Percentiles rank a stretch among this genome's conserved stretches.
Conservation (phyloP, 2,888 invertebrate species). For the Dicyrtoma fusca region DNA sequence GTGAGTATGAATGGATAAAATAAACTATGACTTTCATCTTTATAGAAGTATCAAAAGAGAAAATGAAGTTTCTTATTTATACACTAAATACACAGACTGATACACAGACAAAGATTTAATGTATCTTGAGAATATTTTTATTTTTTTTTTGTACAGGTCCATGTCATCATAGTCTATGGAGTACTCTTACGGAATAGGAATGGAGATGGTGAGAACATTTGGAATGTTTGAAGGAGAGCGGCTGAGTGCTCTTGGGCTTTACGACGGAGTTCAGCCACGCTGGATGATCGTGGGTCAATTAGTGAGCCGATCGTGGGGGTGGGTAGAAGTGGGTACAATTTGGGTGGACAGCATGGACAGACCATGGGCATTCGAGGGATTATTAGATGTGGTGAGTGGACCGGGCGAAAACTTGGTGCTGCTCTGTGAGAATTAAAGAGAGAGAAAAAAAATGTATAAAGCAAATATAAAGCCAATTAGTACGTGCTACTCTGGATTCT, state of each 20-base stretch:
- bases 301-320: slow-evolving; percentile 57
- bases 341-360: slow-evolving; percentile 34
- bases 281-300: slow-evolving; percentile 76
- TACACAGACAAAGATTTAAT: too few species aligned
- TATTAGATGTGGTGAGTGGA: slow-evolving; percentile 35
- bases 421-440: slow-evolving; percentile 77
- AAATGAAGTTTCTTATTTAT: too few species aligned
- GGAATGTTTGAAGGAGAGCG: slow-evolving; percentile 75
- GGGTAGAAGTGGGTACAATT: slow-evolving; percentile 35
- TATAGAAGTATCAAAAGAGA: too few species aligned
- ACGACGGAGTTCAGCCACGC: slow-evolving; percentile 86
- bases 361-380: slow-evolving; percentile 42
- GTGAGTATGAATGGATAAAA: too few species aligned
- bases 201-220: slow-evolving; percentile 60
- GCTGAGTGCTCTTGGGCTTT: slow-evolving; percentile 96
- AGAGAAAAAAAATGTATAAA: background rate
- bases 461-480: too few species aligned
- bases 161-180: slow-evolving; percentile 10
- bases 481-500: too few species aligned
- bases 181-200: slow-evolving; percentile 32
- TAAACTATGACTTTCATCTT: too few species aligned
- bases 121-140: background rate
- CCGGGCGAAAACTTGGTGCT: slow-evolving; percentile 29
- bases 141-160: slow-evolving; percentile 5
- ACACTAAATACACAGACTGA: too few species aligned